These are phyloP conservation scores for Elysia chlorotica DNA, from an alignment of 1,140 invertebrate species.

Conservation along the genomic window DNA sequence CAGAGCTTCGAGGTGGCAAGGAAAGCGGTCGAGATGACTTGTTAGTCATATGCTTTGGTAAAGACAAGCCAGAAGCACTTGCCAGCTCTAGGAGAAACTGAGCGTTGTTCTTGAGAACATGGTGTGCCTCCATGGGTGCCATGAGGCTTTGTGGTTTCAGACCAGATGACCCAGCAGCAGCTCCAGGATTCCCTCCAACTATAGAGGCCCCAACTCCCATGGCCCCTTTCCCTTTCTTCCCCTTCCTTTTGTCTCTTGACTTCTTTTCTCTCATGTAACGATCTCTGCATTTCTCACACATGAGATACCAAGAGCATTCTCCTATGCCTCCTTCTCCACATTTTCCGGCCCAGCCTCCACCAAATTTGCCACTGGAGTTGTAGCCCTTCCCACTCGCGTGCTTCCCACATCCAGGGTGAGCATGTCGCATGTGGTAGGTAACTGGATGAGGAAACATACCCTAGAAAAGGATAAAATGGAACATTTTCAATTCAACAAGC, in stretches of 20 bases:
- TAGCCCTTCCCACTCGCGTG: constrained; percentile 87
- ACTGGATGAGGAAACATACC: constrained; percentile 73
- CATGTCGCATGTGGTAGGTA: constrained; percentile 87
- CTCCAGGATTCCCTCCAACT: neutral
- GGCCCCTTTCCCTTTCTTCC: constrained; percentile 53
- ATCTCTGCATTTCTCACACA: constrained; percentile 87
- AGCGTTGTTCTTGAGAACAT: constrained; percentile 90
- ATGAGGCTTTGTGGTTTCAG: constrained; percentile 45
- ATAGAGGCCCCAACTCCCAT: no score
- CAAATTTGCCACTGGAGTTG: constrained; percentile 83
- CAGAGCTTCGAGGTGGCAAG: constrained; percentile 60
- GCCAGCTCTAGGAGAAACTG: constrained; percentile 90
- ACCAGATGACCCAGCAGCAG: constrained; percentile 21
- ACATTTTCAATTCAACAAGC: no score
- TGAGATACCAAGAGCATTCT: constrained; percentile 87
- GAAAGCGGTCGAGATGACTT: constrained; percentile 25
- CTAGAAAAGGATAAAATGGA: no score
- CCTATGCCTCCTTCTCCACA: constrained; percentile 86
- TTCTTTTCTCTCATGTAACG: constrained; percentile 73
- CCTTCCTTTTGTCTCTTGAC: constrained; percentile 58
- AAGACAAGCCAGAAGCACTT: constrained; percentile 67
- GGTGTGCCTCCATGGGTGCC: constrained; percentile 70
- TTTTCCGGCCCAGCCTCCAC: constrained; percentile 84
- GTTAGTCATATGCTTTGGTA: constrained; percentile 52
- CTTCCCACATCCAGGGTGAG: constrained; percentile 88